Evolutionary conservation across 2,888 invertebrate species (phyloP).

Genomic region (Caenorhabditis panamensis): DNA sequence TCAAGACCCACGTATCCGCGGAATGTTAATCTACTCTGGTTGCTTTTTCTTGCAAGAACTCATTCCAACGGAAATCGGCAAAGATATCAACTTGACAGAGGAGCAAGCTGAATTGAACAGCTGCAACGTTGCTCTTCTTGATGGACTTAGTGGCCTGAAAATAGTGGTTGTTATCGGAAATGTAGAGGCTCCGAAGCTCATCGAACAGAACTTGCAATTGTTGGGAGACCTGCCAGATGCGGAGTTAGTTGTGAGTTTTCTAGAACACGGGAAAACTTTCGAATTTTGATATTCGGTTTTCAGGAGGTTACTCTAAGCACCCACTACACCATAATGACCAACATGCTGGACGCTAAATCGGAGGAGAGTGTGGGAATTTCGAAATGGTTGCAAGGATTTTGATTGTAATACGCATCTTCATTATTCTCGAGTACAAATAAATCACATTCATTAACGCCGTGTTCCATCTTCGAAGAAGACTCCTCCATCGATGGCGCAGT

Average conservation of each 20-base stretch:
- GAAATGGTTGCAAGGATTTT: slow-evolving; percentile 2
- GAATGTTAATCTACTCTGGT: slow-evolving; percentile 27
- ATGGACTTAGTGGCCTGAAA: slow-evolving; percentile 8
- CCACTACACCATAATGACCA: slow-evolving; percentile 42
- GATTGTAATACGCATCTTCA: slow-evolving; percentile 1
- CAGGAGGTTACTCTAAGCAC: slow-evolving; percentile 5
- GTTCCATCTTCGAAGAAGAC: slow-evolving; percentile 76
- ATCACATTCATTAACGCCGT: slow-evolving; percentile 37
- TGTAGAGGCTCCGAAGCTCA: slow-evolving; percentile 41
- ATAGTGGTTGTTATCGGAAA: slow-evolving; percentile 15
- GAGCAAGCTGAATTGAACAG: slow-evolving; percentile 32
- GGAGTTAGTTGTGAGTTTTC: background rate
- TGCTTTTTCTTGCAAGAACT: slow-evolving; percentile 49
- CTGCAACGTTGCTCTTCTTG: slow-evolving; percentile 12
- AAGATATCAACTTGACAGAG: slow-evolving; percentile 38
- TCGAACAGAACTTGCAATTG: slow-evolving; percentile 36
- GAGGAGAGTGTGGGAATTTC: slow-evolving; percentile 1
- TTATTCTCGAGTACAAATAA: slow-evolving; percentile 1
- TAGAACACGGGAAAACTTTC: too few relatives aligned
- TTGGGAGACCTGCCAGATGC: background rate
- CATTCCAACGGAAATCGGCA: slow-evolving; percentile 40
- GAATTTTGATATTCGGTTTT: background rate
- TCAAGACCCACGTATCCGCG: slow-evolving; percentile 13
- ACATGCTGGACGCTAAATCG: background rate
- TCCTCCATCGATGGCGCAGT: slow-evolving; percentile 73